Evolutionary conservation across 2,888 invertebrate genomes (phyloP).

Genomic region (Mesorhabditis spiculigera): DNA sequence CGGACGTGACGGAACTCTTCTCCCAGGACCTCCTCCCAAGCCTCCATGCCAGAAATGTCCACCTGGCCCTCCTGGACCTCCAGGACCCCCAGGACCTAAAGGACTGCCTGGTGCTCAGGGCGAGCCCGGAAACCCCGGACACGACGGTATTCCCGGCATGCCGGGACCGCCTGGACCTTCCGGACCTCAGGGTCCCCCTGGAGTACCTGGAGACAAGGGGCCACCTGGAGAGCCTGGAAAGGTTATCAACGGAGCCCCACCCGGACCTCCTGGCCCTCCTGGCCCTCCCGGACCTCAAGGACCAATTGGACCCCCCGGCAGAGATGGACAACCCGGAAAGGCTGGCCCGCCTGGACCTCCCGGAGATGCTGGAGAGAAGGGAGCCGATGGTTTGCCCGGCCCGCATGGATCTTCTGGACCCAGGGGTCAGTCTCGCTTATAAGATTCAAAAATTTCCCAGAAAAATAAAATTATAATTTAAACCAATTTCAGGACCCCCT

Average conservation of each 20-base stretch:
- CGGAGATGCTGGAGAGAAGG: conserved; percentile 52
- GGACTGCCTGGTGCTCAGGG: conserved; percentile 50
- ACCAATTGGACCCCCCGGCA: conserved; percentile 51
- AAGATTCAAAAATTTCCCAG: not conserved
- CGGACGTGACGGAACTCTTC: conserved; percentile 45
- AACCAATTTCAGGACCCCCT: conserved; percentile 27
- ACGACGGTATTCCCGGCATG: conserved; percentile 45
- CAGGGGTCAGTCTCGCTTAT: not conserved
- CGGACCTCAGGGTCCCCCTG: conserved; percentile 55
- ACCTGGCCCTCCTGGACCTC: conserved; percentile 34
- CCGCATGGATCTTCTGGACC: conserved; percentile 27
- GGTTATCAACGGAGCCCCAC: conserved; percentile 33
- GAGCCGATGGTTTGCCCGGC: conserved; percentile 61
- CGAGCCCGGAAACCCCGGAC: conserved; percentile 36
- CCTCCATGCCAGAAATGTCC: conserved; percentile 57
- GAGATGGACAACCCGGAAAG: conserved; percentile 45
- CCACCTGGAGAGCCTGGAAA: conserved; percentile 56
- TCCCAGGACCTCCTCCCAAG: conserved; percentile 58
- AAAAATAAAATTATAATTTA: conserved; percentile 4
- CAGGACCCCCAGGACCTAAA: conserved; percentile 41
- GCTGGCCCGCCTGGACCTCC: conserved; percentile 39
- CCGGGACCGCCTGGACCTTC: conserved; percentile 51
- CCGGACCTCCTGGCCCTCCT: conserved; percentile 39
- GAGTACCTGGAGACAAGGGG: conserved; percentile 53
- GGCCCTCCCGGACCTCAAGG: conserved; percentile 42